Evolutionary conservation across 2,113 vertebrate genomes (phyloP), one percentile per base, ranked within the genome.

Genomic region (Notothenia rossii): DNA sequence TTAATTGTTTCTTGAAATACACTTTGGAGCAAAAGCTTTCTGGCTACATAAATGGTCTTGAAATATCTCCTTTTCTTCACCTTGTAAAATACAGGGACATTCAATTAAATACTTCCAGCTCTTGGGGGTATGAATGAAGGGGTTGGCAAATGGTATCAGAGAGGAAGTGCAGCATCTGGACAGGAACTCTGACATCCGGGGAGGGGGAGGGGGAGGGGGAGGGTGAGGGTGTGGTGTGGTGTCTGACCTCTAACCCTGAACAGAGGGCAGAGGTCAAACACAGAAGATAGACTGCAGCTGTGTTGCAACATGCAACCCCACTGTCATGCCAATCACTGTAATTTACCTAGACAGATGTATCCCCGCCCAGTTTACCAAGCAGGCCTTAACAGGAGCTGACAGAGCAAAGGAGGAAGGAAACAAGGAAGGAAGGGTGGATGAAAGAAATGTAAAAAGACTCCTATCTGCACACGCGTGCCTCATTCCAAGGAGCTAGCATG

Each of bases 151-250:
- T 71, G 56, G 40, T 13, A 59, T 76, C 55, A 29, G 51, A 78
- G 50, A 81, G 86, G 84, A 90, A 85, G 75, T 77, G 64, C 20
- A 66, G 80, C 78, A 88, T 92, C 77, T 89, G 83, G 83, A 86
- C 72, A 87, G 89, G 89, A 91, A 91, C 54, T 77, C 25, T 10
- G 71, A 72, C 75, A 78, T 90, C 84, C 81, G 59, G 75, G 67
- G 74, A 79, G 71, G 72, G 82, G 69, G 53, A 53, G 6, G 67
- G 22, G 1, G 22, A 22, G 22, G 22, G n/a, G n/a, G n/a, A n/a
- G n/a, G n/a, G n/a, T n/a, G 55, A 82, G 73, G 85, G n/a, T n/a
- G n/a, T n/a, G n/a, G 86, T 79, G 87, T 78, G 81, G 81, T 53
- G 55, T 15, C 49, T 86, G 85, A 87, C 88, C 86, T 68, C 56